A percentile compares a stretch with the other conserved stretches of the same genome.
phyloP scores from a whole-genome alignment of 2,113 vertebrate species.

The Odocoileus virginianus region DNA sequence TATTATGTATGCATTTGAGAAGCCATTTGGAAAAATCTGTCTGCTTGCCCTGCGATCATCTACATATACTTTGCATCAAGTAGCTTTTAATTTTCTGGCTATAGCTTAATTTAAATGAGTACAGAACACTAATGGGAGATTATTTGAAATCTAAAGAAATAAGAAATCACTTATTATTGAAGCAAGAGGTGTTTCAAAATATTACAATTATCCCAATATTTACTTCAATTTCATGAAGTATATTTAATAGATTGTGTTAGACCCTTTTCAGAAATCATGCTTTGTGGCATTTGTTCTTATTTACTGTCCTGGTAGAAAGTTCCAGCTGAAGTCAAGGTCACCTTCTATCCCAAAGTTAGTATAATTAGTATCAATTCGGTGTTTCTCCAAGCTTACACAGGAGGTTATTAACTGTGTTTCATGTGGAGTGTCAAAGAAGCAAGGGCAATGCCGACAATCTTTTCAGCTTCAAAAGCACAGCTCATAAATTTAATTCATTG shows the following conservation, averaged over 20 bases:
- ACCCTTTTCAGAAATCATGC: conserved; percentile 59
- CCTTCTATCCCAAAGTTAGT: conserved; percentile 73
- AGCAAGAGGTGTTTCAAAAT: conserved; percentile 52
- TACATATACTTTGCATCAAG: not conserved
- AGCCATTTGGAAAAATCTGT: not conserved
- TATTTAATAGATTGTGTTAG: conserved; percentile 70
- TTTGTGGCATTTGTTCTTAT: conserved; percentile 66
- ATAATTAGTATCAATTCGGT: conserved; percentile 80
- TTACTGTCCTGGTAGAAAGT: conserved; percentile 69
- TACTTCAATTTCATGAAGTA: conserved; percentile 50
- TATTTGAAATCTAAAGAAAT: conserved; percentile 44
- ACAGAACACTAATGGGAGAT: not conserved
- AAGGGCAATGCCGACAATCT: conserved; percentile 71
- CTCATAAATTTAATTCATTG: conserved; percentile 74
- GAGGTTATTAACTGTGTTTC: conserved; percentile 80
- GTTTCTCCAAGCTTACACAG: conserved; percentile 70
- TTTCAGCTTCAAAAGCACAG: conserved; percentile 78
- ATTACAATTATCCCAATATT: conserved; percentile 37
- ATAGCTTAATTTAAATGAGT: conserved; percentile 31
- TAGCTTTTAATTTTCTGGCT: conserved; percentile 31
- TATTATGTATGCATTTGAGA: not conserved
- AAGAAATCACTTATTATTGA: conserved; percentile 34
- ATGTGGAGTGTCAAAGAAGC: conserved; percentile 74
- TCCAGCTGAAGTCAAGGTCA: conserved; percentile 74
- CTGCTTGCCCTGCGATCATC: not conserved